Conservation (phyloP, 2,888 invertebrate species). For the Uropetala carovei region DNA sequence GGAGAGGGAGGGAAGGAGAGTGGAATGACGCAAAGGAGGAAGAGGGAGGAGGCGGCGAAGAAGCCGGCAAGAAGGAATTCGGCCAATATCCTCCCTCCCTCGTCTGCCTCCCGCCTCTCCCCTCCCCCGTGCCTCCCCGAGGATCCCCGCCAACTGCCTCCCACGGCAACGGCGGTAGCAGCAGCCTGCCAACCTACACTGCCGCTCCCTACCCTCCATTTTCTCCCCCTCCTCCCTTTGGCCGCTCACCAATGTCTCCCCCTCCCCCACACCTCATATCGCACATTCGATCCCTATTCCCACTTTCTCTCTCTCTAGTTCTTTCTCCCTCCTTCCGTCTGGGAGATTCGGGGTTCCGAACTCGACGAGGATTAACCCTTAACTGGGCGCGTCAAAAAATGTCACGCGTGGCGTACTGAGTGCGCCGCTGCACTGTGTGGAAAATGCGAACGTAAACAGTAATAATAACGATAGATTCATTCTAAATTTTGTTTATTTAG, state of each 20-base stretch:
- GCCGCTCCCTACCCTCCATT: slow-evolving; percentile 39
- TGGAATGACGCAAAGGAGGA: too few species aligned
- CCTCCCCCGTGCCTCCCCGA: slow-evolving; percentile 40
- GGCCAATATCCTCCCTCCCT: slow-evolving; percentile 44
- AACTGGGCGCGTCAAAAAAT: too few species aligned
- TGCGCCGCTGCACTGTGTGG: too few species aligned
- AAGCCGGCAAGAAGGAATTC: slow-evolving; percentile 28
- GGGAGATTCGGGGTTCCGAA: slow-evolving; percentile 65
- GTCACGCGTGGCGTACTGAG: too few species aligned
- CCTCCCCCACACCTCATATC: not conserved
- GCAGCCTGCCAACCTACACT: slow-evolving; percentile 60
- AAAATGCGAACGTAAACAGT: too few species aligned
- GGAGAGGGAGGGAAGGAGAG: too few species aligned
- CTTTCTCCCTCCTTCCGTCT: slow-evolving; percentile 68
- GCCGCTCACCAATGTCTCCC: slow-evolving; percentile 71
- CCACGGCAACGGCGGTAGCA: slow-evolving; percentile 71
- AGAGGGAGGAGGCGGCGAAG: slow-evolving; percentile 67
- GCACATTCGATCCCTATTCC: not conserved
- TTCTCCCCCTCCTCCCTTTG: slow-evolving; percentile 69
- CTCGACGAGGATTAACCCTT: slow-evolving; percentile 7
- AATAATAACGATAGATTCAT: too few species aligned
- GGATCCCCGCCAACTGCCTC: slow-evolving; percentile 66
- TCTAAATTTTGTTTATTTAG: too few species aligned
- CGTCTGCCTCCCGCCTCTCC: slow-evolving; percentile 27
- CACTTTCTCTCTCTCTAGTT: slow-evolving; percentile 66